phyloP scores from a whole-genome alignment of 2,888 invertebrate species.

The Pyrochroa serraticornis region DNA sequence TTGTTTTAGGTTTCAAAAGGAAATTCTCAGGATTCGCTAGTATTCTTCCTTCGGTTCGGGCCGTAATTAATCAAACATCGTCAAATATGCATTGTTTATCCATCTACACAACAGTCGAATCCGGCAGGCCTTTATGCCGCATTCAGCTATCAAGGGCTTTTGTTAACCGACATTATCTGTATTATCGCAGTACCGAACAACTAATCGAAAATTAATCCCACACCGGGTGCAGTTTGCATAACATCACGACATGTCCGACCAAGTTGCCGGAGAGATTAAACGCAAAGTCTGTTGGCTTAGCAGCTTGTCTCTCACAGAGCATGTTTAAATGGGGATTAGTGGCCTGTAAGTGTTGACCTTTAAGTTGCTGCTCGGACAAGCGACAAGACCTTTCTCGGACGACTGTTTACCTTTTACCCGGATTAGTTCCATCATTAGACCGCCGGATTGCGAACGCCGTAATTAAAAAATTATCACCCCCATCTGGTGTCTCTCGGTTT shows the following conservation, averaged over 20 bases:
- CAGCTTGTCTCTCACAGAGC: conserved; percentile 47
- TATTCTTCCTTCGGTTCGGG: neutral
- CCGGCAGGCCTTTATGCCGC: neutral
- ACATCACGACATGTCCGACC: conserved; percentile 40
- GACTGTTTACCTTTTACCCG: conserved; percentile 8
- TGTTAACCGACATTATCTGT: conserved; percentile 32
- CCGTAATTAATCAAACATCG: neutral
- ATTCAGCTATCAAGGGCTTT: conserved; percentile 1
- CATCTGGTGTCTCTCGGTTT: neutral
- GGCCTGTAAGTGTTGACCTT: conserved; percentile 39
- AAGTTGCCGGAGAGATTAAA: conserved; percentile 45
- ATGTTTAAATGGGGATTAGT: conserved; percentile 47
- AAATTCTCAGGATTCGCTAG: neutral
- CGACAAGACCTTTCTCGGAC: neutral
- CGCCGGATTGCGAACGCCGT: neutral
- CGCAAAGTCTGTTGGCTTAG: conserved; percentile 48
- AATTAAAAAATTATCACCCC: neutral
- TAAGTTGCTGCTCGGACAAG: conserved; percentile 8
- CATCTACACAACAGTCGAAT: neutral
- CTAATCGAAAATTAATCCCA: conserved; percentile 46
- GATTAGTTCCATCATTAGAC: neutral
- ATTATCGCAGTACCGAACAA: conserved; percentile 39
- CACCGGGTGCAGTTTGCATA: conserved; percentile 41
- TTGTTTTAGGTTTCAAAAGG: neutral
- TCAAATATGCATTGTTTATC: conserved; percentile 1